Evolutionary conservation across 1,140 invertebrate species (phyloP).

Genomic region (Acyrthosiphon pisum): DNA sequence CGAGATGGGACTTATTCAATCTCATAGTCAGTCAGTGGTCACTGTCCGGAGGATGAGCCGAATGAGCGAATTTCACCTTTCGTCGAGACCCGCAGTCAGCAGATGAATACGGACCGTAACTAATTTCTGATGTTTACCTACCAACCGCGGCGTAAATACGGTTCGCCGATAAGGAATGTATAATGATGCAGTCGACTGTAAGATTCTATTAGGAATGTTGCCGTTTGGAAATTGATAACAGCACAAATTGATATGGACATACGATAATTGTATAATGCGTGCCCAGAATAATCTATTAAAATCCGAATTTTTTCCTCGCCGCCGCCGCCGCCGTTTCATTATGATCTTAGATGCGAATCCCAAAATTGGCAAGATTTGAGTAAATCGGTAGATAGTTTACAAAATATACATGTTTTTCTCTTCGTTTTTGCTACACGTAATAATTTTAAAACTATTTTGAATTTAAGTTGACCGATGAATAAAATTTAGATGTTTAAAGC

Average conservation of each 20-base stretch:
- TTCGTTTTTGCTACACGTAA: too few relatives aligned
- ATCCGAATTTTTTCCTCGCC: background rate
- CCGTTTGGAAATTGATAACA: conserved; percentile 27
- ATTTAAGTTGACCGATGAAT: background rate
- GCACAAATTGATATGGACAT: background rate
- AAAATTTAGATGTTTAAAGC: background rate
- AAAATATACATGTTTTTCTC: too few relatives aligned
- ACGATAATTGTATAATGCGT: background rate
- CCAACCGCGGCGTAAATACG: background rate
- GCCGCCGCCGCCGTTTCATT: background rate
- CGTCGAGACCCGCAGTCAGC: too few relatives aligned
- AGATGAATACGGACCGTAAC: background rate
- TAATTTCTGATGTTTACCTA: background rate
- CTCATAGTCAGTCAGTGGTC: background rate
- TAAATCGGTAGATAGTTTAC: too few relatives aligned
- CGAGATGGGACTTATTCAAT: background rate
- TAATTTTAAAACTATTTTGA: too few relatives aligned
- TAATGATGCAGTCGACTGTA: background rate
- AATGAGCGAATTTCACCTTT: background rate
- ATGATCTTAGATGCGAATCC: background rate
- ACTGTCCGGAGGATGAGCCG: background rate
- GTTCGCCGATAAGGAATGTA: background rate
- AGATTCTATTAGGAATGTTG: background rate
- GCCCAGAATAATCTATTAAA: background rate
- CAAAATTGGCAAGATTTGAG: background rate